Conservation (phyloP, 2,113 vertebrate genomes). For the Nycticebus coucang region DNA sequence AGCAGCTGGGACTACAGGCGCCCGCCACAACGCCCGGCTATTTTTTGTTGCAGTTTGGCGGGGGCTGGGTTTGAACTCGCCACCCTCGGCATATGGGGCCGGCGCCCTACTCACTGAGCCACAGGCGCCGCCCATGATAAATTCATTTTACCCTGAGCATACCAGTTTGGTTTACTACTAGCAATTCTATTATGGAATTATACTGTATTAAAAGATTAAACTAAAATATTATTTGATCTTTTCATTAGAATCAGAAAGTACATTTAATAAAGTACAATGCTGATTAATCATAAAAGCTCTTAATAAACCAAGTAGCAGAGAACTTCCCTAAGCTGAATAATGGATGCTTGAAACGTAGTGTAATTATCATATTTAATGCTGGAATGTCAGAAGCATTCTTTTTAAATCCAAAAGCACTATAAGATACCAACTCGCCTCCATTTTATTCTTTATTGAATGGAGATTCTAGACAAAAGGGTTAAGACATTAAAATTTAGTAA, state of each 20-base stretch:
- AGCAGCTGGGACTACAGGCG: no score
- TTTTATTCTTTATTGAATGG: constrained; percentile 29
- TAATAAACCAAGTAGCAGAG: constrained; percentile 54
- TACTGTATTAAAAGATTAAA: constrained; percentile 53
- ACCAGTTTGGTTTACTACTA: constrained; percentile 1
- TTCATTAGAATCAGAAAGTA: constrained; percentile 56
- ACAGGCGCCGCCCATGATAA: no score
- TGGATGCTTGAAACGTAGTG: constrained; percentile 41
- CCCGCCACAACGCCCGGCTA: no score
- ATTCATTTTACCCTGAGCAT: background rate
- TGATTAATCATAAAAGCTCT: constrained; percentile 62
- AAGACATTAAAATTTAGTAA: background rate
- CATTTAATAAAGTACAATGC: constrained; percentile 10
- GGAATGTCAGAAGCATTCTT: constrained; percentile 6
- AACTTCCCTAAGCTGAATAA: constrained; percentile 46
- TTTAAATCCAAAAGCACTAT: constrained; percentile 42
- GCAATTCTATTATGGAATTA: constrained; percentile 42
- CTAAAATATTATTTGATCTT: constrained; percentile 59
- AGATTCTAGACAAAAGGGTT: background rate
- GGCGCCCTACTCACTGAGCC: no score
- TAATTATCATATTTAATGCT: constrained; percentile 66
- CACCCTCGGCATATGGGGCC: no score
- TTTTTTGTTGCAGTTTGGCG: no score
- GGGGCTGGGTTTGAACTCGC: no score
- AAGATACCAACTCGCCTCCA: background rate